A percentile compares a stretch with the other conserved stretches of the same genome.
phyloP scores from a whole-genome alignment of 1,140 invertebrate species.

The Cheumatopsyche charites region DNA sequence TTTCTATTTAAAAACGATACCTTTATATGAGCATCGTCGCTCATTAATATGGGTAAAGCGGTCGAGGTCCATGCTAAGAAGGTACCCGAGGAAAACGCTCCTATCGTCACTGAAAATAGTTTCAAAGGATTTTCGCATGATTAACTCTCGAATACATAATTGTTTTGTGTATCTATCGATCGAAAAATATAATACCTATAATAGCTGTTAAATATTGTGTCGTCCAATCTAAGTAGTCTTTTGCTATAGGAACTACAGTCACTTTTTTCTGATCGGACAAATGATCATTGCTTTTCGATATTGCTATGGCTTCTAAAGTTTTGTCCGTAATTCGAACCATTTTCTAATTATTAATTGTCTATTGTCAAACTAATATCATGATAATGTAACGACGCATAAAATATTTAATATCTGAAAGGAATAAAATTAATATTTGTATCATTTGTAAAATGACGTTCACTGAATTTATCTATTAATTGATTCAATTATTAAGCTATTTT shows the following conservation, averaged over 20 bases:
- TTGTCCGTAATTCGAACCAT: conserved; percentile 9
- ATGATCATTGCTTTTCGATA: not conserved
- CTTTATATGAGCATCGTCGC: conserved; percentile 45
- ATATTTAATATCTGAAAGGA: too few species aligned
- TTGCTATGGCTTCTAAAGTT: not conserved
- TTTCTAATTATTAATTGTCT: conserved; percentile 6
- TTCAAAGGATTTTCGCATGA: not conserved
- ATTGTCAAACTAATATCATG: too few species aligned
- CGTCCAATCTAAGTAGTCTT: conserved; percentile 37
- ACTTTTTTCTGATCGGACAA: not conserved
- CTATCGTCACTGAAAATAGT: conserved; percentile 60
- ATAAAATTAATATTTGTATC: too few species aligned
- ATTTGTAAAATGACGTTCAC: too few species aligned
- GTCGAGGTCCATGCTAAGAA: conserved; percentile 65
- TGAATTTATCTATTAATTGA: too few species aligned
- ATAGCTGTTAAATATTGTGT: conserved; percentile 41
- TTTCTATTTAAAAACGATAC: conserved; percentile 45
- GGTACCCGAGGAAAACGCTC: conserved; percentile 62
- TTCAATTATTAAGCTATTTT: too few species aligned
- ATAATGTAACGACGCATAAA: too few species aligned
- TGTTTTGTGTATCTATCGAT: too few species aligned
- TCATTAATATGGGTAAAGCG: conserved; percentile 57
- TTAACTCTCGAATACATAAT: too few species aligned
- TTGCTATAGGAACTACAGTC: conserved; percentile 6
- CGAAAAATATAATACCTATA: conserved; percentile 30